phyloP scores from a whole-genome alignment of 2,797 vertebrate species.

The Percopsis omiscomaycus region DNA sequence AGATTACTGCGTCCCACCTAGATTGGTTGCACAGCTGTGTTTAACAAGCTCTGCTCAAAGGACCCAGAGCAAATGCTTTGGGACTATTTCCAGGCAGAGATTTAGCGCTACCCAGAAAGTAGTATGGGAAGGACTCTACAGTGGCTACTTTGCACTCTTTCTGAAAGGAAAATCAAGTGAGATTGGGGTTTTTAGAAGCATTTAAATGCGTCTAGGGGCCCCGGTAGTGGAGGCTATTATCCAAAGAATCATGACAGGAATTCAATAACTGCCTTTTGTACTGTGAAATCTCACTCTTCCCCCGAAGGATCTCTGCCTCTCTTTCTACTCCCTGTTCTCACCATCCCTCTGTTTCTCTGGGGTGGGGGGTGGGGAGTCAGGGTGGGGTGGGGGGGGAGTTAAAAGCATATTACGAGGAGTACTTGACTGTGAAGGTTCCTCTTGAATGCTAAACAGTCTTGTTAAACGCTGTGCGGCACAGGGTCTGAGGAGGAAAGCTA shows the following conservation, averaged over 20 bases:
- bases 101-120: slow-evolving; percentile 34
- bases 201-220: slow-evolving; percentile 56
- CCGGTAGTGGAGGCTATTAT: slow-evolving; percentile 61
- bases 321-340: slow-evolving; percentile 16
- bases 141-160: slow-evolving; percentile 39
- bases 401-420: slow-evolving; percentile 73
- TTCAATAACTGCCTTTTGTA: slow-evolving; percentile 72
- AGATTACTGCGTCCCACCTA: slow-evolving; percentile 26
- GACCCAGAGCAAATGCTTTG: slow-evolving; percentile 23
- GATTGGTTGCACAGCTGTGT: slow-evolving; percentile 38
- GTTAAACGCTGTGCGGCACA: slow-evolving; percentile 62
- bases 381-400: slow-evolving; percentile 47
- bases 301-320: slow-evolving; percentile 57
- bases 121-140: slow-evolving; percentile 33
- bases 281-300: slow-evolving; percentile 66
- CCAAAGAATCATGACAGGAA: slow-evolving; percentile 71
- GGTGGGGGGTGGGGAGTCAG: slow-evolving; percentile 14
- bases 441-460: slow-evolving; percentile 73
- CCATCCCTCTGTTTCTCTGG: slow-evolving; percentile 44
- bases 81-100: slow-evolving; percentile 33
- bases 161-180: slow-evolving; percentile 40
- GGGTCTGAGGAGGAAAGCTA: slow-evolving; percentile 38
- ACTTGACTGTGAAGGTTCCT: slow-evolving; percentile 65
- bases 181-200: slow-evolving; percentile 47
- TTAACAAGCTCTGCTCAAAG: slow-evolving; percentile 42